These are phyloP conservation scores for Aurelia coerulea DNA, from an alignment of 30 jellyfish, hydroid and myxozoan species.

Conservation along the genomic window DNA sequence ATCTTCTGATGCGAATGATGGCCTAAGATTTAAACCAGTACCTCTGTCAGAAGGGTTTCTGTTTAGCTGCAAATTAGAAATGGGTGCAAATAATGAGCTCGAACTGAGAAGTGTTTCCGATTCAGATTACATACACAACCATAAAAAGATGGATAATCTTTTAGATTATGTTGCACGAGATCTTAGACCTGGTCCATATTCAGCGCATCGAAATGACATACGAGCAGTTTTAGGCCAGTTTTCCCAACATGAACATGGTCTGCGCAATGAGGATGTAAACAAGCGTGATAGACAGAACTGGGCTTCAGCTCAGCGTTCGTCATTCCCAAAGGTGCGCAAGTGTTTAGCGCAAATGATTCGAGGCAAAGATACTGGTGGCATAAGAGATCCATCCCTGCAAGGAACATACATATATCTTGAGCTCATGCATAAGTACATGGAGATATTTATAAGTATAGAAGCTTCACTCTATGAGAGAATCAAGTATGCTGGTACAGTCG, in stretches of 20 bases:
- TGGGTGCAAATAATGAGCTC: constrained; percentile 11
- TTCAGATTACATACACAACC: constrained; percentile 16
- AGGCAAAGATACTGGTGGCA: constrained; percentile 5
- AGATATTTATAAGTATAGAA: constrained; percentile 40
- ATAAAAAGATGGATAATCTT: constrained; percentile 37
- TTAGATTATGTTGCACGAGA: constrained; percentile 33
- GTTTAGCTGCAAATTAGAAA: constrained; percentile 35
- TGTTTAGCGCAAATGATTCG: not conserved
- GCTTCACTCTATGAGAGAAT: constrained; percentile 41
- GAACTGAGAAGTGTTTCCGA: constrained; percentile 10
- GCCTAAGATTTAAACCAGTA: not conserved
- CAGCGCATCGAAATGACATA: constrained; percentile 27
- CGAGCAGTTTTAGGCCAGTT: constrained; percentile 3
- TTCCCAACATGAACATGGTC: constrained; percentile 31
- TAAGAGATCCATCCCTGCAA: constrained; percentile 35
- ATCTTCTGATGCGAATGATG: constrained; percentile 6
- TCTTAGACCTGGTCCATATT: constrained; percentile 10
- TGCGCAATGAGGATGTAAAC: constrained; percentile 34
- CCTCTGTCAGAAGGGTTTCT: constrained; percentile 36
- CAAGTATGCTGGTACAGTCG: constrained; percentile 43
- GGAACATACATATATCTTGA: constrained; percentile 50
- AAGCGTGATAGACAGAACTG: constrained; percentile 36
- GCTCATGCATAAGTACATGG: constrained; percentile 22
- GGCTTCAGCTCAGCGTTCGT: constrained; percentile 26
- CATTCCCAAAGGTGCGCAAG: constrained; percentile 15